Evolutionary conservation across 2,888 invertebrate species (phyloP), one percentile per base, ranked within the genome.

Genomic region (Latrodectus hesperus): DNA sequence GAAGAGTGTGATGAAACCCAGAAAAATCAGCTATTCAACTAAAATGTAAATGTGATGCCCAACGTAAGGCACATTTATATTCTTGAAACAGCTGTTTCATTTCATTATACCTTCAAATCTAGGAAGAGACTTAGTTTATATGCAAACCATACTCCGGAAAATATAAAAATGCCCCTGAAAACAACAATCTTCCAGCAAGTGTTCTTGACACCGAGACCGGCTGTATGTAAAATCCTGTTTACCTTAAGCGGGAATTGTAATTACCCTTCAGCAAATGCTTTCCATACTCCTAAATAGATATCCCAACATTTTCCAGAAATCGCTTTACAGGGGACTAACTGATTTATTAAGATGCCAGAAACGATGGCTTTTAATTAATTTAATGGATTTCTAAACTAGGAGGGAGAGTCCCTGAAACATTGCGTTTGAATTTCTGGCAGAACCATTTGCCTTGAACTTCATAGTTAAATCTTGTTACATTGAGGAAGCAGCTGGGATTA

Each of bases 331-430:
- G 60, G 55, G 71, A 81, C 52, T 65, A 81, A 81, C 76, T 86
- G 75, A 86, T 86, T 86, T 86, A 86, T 86, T 86, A 81, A 86
- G 81, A 86, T 77, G 81, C 75, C 53, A 76, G 53, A 65, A 81
- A 71, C 81, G 81, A 86, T 80, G 72, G 76, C 81, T 86, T 81
- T 80, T 86, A 86, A 86, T 86, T 86, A 86, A 86, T 86, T 81
- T 86, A 86, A 86, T 86, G 86, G 86, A 81, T 81, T 80, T 86
- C 81, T 76, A 81, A 86, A 80, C 81, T 81, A 60, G 70, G 38
- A 49, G 81, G 81, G 72, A 38, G 81, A 81, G 81, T 74, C 71
- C 11, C n/a, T 49, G 72, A 80, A 80, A 73, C 73, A 52, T 74
- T 70, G 71, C 71, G 71, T 79, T 81, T 74, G 74, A 72, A 74